phyloP scores from a whole-genome alignment of 2,888 invertebrate species.

The Drosophila rellima region DNA sequence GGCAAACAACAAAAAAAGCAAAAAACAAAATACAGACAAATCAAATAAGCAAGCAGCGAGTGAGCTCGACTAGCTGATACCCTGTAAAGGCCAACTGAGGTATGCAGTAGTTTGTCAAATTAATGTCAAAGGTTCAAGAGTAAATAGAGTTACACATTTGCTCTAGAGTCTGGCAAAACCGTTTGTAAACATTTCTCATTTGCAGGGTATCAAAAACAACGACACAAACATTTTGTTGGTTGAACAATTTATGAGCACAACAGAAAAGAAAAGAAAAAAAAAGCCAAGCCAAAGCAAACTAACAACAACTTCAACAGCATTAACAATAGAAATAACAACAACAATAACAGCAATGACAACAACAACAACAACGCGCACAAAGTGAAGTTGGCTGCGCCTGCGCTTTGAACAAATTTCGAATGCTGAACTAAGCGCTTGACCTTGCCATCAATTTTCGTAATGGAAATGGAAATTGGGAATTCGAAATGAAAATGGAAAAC shows the following conservation, averaged over 20 bases:
- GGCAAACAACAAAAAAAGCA: slow-evolving; percentile 56
- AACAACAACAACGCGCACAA: background rate
- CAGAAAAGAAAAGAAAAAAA: slow-evolving; percentile 2
- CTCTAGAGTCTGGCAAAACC: background rate
- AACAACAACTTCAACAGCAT: slow-evolving; percentile 15
- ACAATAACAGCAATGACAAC: slow-evolving; percentile 3
- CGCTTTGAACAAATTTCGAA: slow-evolving; percentile 55
- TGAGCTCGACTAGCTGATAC: background rate
- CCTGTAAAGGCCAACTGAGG: background rate
- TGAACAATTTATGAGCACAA: slow-evolving; percentile 51
- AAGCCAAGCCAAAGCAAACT: slow-evolving; percentile 18
- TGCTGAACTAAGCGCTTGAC: slow-evolving; percentile 70
- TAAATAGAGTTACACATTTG: background rate
- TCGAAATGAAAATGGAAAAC: slow-evolving; percentile 59
- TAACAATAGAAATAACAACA: slow-evolving; percentile 31
- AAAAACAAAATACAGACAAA: background rate
- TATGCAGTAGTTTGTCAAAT: background rate
- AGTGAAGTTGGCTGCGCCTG: slow-evolving; percentile 63
- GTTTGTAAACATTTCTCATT: too few species aligned
- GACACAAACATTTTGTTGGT: slow-evolving; percentile 28
- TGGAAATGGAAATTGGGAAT: slow-evolving; percentile 49
- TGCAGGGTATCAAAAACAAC: slow-evolving; percentile 8
- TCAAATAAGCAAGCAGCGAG: background rate
- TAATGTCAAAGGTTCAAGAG: too few species aligned
- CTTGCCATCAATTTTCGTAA: slow-evolving; percentile 80